These are phyloP conservation scores for Strigops habroptila DNA, from an alignment of 2,113 vertebrate genomes.

Conservation along the genomic window DNA sequence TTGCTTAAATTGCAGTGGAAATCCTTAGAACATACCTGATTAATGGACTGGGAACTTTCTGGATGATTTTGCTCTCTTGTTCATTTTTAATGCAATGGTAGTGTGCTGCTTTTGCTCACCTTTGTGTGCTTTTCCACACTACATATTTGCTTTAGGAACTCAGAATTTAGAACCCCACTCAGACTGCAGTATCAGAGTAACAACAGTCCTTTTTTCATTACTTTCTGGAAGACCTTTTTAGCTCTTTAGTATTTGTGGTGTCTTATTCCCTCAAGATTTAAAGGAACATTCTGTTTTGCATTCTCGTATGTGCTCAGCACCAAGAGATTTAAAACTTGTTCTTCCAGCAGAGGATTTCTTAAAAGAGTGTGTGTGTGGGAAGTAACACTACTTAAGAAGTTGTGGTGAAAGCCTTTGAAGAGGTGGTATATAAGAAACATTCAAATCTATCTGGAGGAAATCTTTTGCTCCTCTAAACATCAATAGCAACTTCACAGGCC, in stretches of 20 bases:
- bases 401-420: slow-evolving; percentile 17
- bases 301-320: neutral
- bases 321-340: neutral
- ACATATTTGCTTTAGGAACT: neutral
- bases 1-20: neutral
- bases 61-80: neutral
- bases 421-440: neutral
- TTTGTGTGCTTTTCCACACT: neutral
- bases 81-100: neutral
- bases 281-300: neutral
- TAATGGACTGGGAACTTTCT: neutral
- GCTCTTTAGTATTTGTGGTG: neutral
- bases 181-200: neutral
- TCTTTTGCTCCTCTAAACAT: neutral
- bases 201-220: neutral
- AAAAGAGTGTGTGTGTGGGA: neutral
- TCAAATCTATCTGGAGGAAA: neutral
- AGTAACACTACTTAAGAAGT: neutral
- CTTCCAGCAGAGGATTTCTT: neutral
- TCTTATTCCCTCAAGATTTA: neutral
- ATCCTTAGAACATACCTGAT: neutral
- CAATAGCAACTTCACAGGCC: neutral
- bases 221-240: neutral
- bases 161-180: neutral
- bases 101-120: neutral